Conservation (phyloP, 2,113 vertebrate genomes). For the Prionailurus viverrinus region DNA sequence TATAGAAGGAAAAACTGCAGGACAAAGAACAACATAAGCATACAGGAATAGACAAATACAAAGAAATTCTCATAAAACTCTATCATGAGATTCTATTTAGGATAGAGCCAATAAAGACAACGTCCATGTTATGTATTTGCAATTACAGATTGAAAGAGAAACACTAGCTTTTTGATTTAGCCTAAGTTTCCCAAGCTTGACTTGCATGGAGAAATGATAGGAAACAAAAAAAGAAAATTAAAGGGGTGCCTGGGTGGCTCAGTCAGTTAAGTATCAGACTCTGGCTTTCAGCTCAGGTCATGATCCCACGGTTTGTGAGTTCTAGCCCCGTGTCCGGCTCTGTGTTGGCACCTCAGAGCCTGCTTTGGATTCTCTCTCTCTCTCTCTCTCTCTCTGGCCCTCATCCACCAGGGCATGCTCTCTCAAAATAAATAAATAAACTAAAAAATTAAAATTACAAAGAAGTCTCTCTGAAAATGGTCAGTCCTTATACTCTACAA, state of each 20-base stretch:
- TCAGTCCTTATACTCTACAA: neutral
- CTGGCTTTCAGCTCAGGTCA: no score
- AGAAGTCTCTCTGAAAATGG: constrained; percentile 1
- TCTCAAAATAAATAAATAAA: no score
- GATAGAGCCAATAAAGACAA: neutral
- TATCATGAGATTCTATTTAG: neutral
- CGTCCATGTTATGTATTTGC: neutral
- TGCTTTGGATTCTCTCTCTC: no score
- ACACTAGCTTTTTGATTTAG: neutral
- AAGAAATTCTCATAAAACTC: neutral
- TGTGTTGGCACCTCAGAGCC: no score
- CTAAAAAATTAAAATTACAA: neutral
- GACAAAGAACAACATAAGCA: neutral
- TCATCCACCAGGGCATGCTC: no score
- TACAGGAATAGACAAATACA: neutral
- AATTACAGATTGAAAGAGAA: neutral
- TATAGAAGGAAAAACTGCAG: neutral
- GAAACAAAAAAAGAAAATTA: no score
- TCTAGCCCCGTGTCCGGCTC: no score
- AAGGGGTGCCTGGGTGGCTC: no score
- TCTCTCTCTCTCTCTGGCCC: no score
- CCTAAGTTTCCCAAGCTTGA: neutral
- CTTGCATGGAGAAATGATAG: neutral
- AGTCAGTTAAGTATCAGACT: no score
- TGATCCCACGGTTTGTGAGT: no score